Evolutionary conservation across 2,113 vertebrate genomes (phyloP), one percentile per base, ranked within the genome.

Genomic region (Scopus umbretta): DNA sequence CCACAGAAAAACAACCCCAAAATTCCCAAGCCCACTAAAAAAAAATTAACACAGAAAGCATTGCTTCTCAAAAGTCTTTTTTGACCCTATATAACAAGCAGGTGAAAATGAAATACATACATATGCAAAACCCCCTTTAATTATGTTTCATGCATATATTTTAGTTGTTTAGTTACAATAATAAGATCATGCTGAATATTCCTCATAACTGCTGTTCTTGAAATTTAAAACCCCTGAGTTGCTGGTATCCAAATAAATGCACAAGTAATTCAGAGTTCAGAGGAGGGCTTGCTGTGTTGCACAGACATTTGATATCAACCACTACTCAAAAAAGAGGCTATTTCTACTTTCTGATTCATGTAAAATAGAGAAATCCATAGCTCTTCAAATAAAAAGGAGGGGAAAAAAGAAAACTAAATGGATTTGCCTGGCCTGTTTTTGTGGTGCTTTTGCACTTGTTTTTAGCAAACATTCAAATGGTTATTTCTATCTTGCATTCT

Each of bases 401-500:
- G 16, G 17, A 4, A 4, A 11, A 23, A 42, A 13, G 4, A 56
- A 73, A 42, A 50, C 32, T 29, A 88, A 91, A 49, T 17, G 16
- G 34, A 78, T 95, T 91, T 95, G 38, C 29, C 38, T 70, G 55
- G 78, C 38, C 50, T 82, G 70, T 50, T 91, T 92, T 95, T 55
- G 42, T 80, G 32, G 62, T 91, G 61, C 6, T 72, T 82, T 86
- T 82, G 32, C 80, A 43, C 50, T 95, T 97, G 86, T 87, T 95
- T 92, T 73, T 87, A 92, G 74, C 66, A 94, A 94, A 94, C 40
- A 87, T 79, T 90, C 55, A 67, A 62, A 70, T 55, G 62, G 82
- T 86, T 90, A 89, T 91, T 97, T 95, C 84, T 82, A 40, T 84
- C 73, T 59, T 56, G 17, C 30, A 12, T 61, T 56, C 52, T 92